These are phyloP conservation scores for Microdon myrmicae DNA, from an alignment of 2,888 invertebrate genomes.

Conservation along the genomic window DNA sequence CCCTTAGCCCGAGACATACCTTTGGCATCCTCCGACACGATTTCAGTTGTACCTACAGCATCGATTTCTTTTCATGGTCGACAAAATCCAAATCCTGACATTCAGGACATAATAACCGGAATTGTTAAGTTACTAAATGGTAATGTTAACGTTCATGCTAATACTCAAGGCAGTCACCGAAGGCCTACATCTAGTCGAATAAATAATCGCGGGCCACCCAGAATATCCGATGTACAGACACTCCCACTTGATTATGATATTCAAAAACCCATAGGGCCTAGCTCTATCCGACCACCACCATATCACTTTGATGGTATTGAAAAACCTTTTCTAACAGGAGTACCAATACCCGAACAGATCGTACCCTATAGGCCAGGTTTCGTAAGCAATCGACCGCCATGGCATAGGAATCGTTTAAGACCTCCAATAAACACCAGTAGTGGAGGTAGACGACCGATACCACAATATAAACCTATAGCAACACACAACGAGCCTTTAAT, in stretches of 20 bases:
- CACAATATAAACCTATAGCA: constrained; percentile 73
- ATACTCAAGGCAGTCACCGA: constrained; percentile 73
- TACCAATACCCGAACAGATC: constrained; percentile 79
- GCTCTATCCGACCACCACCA: constrained; percentile 66
- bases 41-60: constrained; percentile 61
- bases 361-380: constrained; percentile 76
- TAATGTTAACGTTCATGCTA: constrained; percentile 86
- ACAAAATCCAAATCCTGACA: constrained; percentile 78
- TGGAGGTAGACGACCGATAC: constrained; percentile 70
- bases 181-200: constrained; percentile 81
- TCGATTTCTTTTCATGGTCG: constrained; percentile 60
- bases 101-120: constrained; percentile 90
- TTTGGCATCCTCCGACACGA: constrained; percentile 58
- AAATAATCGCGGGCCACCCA: constrained; percentile 89
- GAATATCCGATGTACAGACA: constrained; percentile 81
- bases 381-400: constrained; percentile 72
- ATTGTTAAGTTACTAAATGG: constrained; percentile 89
- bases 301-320: constrained; percentile 80
- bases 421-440: constrained; percentile 63
- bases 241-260: constrained; percentile 70
- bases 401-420: constrained; percentile 74
- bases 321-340: constrained; percentile 74
- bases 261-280: constrained; percentile 59
- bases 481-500: constrained; percentile 62
- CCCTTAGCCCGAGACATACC: constrained; percentile 72